Percentiles rank a stretch among this genome's conserved stretches.
These are phyloP conservation scores for Siniperca obscura DNA, from an alignment of 2,797 vertebrate genomes.

Conservation along the genomic window DNA sequence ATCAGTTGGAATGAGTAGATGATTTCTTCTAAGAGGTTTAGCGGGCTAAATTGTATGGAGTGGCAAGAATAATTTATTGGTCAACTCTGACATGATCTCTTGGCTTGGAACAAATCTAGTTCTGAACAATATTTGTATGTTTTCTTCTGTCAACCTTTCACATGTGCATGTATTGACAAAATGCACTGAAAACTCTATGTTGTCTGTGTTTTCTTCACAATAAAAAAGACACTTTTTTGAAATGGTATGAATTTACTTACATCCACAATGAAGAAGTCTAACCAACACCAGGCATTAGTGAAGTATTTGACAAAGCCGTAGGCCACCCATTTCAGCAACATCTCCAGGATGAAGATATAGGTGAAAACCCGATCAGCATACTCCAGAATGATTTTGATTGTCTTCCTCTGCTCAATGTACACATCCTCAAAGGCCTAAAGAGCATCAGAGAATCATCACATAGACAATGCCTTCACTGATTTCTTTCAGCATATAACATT, in stretches of 20 bases:
- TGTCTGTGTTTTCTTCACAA: neutral
- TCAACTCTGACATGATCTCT: neutral
- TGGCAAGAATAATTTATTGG: neutral
- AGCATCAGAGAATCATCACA: slow-evolving; percentile 22
- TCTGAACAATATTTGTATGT: neutral
- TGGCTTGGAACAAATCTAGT: neutral
- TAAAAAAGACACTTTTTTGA: neutral
- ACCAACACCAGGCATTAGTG: slow-evolving; percentile 99
- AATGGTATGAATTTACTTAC: slow-evolving; percentile 86
- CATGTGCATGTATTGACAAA: neutral
- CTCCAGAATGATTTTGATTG: slow-evolving; percentile 92
- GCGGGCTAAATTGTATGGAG: neutral
- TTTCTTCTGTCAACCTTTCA: neutral
- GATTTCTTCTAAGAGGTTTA: neutral
- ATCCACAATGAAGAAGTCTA: slow-evolving; percentile 99
- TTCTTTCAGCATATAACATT: neutral
- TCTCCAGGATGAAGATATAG: slow-evolving; percentile 99
- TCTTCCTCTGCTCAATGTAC: slow-evolving; percentile 98
- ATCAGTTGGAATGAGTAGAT: neutral
- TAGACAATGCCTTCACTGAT: neutral
- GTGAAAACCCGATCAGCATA: slow-evolving; percentile 98
- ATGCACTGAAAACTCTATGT: neutral
- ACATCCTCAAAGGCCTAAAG: slow-evolving; percentile 97
- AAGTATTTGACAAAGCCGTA: slow-evolving; percentile 99
- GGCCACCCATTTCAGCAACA: slow-evolving; percentile 98